Evolutionary conservation across 2,888 invertebrate genomes (phyloP).

Genomic region (Argynnis bischoffii): DNA sequence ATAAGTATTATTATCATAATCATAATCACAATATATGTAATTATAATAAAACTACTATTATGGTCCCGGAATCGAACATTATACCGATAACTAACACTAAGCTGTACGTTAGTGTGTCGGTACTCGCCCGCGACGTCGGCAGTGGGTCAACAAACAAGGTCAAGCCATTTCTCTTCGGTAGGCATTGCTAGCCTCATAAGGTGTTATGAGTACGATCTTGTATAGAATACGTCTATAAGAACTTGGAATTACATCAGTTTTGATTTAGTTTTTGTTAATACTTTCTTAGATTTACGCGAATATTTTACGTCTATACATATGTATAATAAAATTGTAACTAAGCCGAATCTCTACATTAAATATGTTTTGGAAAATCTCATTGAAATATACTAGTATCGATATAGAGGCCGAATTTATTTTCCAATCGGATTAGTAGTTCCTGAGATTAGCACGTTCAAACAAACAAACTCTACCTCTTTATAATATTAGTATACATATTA

Average conservation of each 20-base stretch:
- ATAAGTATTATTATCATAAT: no score
- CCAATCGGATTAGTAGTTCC: no score
- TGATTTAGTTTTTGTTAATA: background rate
- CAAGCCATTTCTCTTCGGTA: constrained; percentile 72
- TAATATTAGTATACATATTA: no score
- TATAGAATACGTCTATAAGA: background rate
- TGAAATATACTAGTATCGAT: no score
- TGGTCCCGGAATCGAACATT: constrained; percentile 5
- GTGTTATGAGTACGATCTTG: constrained; percentile 15
- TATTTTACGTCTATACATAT: no score
- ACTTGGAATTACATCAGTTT: constrained; percentile 9
- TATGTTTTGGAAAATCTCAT: no score
- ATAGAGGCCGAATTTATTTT: no score
- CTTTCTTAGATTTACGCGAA: no score
- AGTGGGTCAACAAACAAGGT: constrained; percentile 80
- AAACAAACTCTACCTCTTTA: no score
- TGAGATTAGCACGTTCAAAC: no score
- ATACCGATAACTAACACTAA: constrained; percentile 7
- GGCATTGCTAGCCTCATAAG: constrained; percentile 23
- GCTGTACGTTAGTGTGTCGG: constrained; percentile 47
- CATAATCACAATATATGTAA: background rate
- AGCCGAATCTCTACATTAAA: no score
- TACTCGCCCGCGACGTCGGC: constrained; percentile 75
- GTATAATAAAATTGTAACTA: no score
- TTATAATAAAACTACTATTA: constrained; percentile 1